Evolutionary conservation across 1,140 invertebrate genomes (phyloP).

Genomic region (Druon quercuslanigerum): DNA sequence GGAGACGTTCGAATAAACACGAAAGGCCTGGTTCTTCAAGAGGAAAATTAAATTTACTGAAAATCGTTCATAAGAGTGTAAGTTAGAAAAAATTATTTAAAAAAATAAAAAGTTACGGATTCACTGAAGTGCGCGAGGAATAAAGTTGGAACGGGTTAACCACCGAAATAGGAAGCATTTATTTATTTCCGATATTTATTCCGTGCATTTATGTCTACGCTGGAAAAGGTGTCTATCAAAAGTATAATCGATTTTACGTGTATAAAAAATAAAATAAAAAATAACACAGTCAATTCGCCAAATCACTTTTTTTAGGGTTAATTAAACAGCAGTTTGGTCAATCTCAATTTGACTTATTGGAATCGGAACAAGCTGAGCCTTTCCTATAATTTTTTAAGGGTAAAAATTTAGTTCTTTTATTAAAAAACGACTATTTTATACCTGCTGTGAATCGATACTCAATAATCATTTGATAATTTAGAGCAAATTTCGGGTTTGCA

Average conservation of each 20-base stretch:
- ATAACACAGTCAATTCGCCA: background rate
- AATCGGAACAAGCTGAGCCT: too few species aligned
- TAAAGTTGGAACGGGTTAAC: slow-evolving; percentile 7
- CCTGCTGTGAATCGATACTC: background rate
- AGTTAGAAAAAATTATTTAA: background rate
- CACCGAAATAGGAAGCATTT: slow-evolving; percentile 35
- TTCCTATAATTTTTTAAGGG: background rate
- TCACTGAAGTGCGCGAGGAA: slow-evolving; percentile 12
- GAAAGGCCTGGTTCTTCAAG: background rate
- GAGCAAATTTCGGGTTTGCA: background rate
- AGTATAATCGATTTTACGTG: slow-evolving; percentile 41
- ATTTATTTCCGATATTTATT: slow-evolving; percentile 47
- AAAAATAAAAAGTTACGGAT: background rate
- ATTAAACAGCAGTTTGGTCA: too few species aligned
- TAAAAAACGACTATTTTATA: background rate
- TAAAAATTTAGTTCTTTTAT: background rate
- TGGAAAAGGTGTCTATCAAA: slow-evolving; percentile 3
- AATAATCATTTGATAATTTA: slow-evolving; percentile 10
- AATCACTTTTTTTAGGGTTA: too few species aligned
- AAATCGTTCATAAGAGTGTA: background rate
- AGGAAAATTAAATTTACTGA: background rate
- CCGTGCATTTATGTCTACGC: slow-evolving; percentile 35
- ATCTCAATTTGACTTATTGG: too few species aligned
- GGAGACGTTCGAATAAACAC: slow-evolving; percentile 10
- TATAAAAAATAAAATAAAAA: slow-evolving; percentile 32